These are phyloP conservation scores for Cyphomyrmex costatus DNA, from an alignment of 1,140 invertebrate species.

Conservation along the genomic window DNA sequence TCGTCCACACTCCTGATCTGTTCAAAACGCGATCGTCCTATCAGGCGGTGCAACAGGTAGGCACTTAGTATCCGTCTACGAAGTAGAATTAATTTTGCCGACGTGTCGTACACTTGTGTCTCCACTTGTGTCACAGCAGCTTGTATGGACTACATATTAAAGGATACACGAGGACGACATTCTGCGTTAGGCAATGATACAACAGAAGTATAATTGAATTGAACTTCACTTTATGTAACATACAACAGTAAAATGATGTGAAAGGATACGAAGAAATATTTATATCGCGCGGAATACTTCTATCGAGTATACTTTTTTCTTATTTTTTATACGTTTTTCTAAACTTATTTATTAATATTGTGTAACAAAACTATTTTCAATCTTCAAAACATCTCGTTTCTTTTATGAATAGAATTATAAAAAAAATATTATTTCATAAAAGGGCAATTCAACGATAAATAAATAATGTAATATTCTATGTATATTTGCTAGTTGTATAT, in stretches of 20 bases:
- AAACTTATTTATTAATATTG: not conserved
- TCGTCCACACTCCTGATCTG: slow-evolving; percentile 35
- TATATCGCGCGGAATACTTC: not conserved
- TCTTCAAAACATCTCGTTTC: slow-evolving; percentile 8
- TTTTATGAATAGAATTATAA: not conserved
- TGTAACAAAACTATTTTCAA: not conserved
- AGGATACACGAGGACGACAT: slow-evolving; percentile 11
- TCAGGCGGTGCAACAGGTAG: slow-evolving; percentile 80
- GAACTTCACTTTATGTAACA: not conserved
- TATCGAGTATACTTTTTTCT: not conserved
- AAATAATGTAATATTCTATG: not conserved
- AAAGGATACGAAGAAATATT: not conserved
- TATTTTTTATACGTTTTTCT: too few relatives aligned
- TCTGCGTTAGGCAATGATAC: not conserved
- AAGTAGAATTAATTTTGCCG: slow-evolving; percentile 72
- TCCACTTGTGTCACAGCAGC: slow-evolving; percentile 31
- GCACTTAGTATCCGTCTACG: slow-evolving; percentile 79
- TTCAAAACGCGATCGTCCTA: slow-evolving; percentile 74
- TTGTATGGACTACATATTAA: slow-evolving; percentile 46
- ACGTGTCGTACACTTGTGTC: slow-evolving; percentile 63
- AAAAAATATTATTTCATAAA: not conserved
- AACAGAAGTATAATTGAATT: slow-evolving; percentile 13
- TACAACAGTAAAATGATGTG: not conserved
- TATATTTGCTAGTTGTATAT: not conserved
- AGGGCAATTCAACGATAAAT: not conserved